A percentile compares a stretch with the other conserved stretches of the same genome.
phyloP scores from a whole-genome alignment of 2,113 vertebrate species.

The Synodontis membranacea region DNA sequence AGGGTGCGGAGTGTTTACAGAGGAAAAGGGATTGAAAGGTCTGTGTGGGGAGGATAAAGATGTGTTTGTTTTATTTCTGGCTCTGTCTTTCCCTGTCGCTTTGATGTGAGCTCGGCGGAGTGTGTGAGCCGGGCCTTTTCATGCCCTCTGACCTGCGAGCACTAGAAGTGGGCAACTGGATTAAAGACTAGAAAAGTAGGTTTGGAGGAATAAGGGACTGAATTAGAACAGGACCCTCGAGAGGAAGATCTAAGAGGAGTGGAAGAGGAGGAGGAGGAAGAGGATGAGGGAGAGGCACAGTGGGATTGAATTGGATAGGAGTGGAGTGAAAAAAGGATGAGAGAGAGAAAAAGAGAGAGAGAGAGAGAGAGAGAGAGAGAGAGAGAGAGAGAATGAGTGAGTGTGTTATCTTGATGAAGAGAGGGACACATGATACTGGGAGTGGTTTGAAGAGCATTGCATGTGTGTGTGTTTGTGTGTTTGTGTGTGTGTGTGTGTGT shows the following conservation, averaged over 20 bases:
- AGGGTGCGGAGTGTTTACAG: constrained; percentile 40
- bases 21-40: constrained; percentile 41
- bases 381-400: constrained; percentile 20
- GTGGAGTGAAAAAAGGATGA: too few relatives aligned
- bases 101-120: constrained; percentile 5
- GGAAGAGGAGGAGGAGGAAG: constrained; percentile 53
- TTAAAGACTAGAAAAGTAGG: constrained; percentile 73
- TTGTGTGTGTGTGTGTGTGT: constrained; percentile 15
- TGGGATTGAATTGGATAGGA: constrained; percentile 54
- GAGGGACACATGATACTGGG: constrained; percentile 38
- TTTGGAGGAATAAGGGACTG: constrained; percentile 68
- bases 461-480: constrained; percentile 19
- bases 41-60: constrained; percentile 38
- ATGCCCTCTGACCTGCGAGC: constrained; percentile 56
- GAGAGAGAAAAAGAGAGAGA: constrained; percentile 41
- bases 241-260: constrained; percentile 64
- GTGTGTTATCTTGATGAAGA: constrained; percentile 36
- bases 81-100: constrained; percentile 6
- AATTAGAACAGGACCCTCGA: constrained; percentile 81
- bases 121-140: constrained; percentile 24
- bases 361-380: constrained; percentile 61
- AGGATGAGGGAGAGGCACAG: constrained; percentile 55
- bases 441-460: constrained; percentile 36
- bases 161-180: constrained; percentile 62
- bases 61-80: constrained; percentile 41